Conservation (phyloP, 2,888 invertebrate genomes). For the Meganola albula region DNA sequence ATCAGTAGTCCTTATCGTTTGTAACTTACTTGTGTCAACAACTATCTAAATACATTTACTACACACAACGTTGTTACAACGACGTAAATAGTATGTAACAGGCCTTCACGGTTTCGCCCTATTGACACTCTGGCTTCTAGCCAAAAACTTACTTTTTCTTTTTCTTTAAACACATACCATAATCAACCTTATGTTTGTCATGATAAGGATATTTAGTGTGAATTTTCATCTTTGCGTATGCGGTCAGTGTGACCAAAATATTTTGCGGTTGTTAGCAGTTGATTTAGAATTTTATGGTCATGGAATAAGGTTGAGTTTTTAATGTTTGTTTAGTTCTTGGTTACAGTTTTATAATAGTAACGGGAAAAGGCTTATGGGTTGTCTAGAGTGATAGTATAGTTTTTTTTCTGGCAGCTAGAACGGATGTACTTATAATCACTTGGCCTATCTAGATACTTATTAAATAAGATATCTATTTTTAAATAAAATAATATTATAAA, state of each 20-base stretch:
- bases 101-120: constrained; percentile 30
- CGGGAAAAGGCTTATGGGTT: constrained; percentile 33
- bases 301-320: constrained; percentile 12
- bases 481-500: too few species aligned
- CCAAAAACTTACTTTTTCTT: constrained; percentile 21
- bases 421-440: too few species aligned
- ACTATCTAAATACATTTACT: too few species aligned
- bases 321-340: constrained; percentile 11
- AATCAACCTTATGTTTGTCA: constrained; percentile 6
- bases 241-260: constrained; percentile 27
- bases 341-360: constrained; percentile 30
- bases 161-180: background rate
- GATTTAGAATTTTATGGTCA: background rate
- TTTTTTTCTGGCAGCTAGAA: constrained; percentile 14
- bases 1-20: too few species aligned
- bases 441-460: too few species aligned
- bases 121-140: constrained; percentile 37
- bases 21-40: too few species aligned
- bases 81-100: constrained; percentile 34
- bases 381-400: constrained; percentile 31
- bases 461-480: too few species aligned
- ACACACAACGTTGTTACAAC: too few species aligned
- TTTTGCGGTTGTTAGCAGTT: constrained; percentile 8
- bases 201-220: background rate
- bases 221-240: constrained; percentile 13